Percentiles rank a stretch among this genome's conserved stretches.
Evolutionary conservation across 2,797 vertebrate species (phyloP).

Genomic region (Lacerta bilineata): DNA sequence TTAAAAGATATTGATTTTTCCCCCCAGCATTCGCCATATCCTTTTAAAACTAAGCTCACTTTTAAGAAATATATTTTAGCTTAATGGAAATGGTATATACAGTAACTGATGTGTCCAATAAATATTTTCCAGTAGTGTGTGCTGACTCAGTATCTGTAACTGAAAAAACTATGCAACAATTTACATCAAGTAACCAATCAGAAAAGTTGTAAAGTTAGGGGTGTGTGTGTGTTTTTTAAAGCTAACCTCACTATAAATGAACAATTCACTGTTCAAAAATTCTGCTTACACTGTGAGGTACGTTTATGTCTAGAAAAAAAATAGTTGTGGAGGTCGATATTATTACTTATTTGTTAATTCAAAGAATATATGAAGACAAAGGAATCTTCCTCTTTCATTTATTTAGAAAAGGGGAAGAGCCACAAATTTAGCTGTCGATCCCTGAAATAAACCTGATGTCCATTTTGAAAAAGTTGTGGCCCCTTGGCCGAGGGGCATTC

Average conservation of each 20-base stretch:
- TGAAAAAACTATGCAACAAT: constrained; percentile 8
- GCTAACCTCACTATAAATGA: background rate
- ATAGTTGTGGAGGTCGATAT: background rate
- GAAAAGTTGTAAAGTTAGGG: background rate
- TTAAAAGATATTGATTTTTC: background rate
- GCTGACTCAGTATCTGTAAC: constrained; percentile 9
- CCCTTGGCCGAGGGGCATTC: background rate
- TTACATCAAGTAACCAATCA: background rate
- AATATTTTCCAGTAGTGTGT: background rate
- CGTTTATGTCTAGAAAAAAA: background rate
- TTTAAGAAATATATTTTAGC: background rate
- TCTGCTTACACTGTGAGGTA: background rate
- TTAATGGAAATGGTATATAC: background rate
- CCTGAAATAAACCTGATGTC: background rate
- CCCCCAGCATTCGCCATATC: background rate
- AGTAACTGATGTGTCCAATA: constrained; percentile 1
- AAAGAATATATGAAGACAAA: background rate
- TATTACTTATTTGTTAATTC: background rate
- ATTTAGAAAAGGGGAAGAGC: background rate
- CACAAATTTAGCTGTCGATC: background rate
- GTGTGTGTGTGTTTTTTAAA: too few species aligned
- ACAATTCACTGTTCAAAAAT: background rate
- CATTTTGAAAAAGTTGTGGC: background rate
- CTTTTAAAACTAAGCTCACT: background rate
- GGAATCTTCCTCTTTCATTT: background rate